Conservation (phyloP, 2,797 vertebrate genomes). For the Adrianichthys oophorus region DNA sequence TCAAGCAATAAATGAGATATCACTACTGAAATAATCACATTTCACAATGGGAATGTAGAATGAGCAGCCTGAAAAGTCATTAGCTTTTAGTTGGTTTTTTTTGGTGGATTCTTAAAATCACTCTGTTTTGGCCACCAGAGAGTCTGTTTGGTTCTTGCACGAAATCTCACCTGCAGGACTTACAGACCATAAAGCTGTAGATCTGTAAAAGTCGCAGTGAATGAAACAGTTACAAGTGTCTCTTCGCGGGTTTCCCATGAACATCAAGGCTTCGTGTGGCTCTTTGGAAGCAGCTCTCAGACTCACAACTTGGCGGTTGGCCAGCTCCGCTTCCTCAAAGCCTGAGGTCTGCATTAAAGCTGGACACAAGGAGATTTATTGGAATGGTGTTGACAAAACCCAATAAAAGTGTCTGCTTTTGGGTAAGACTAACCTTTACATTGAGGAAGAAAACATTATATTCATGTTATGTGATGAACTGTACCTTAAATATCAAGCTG, state of each 20-base stretch:
- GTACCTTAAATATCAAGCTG: constrained; percentile 1
- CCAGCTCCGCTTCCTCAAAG: constrained; percentile 30
- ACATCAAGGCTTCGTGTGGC: constrained; percentile 18
- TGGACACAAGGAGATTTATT: constrained; percentile 12
- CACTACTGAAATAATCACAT: neutral
- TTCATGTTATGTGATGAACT: constrained; percentile 33
- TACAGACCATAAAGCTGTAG: constrained; percentile 19
- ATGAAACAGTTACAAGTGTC: constrained; percentile 11
- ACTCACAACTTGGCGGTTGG: constrained; percentile 15
- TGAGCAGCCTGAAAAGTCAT: constrained; percentile 16
- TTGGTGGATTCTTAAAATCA: constrained; percentile 33
- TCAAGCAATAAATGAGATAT: too few species aligned
- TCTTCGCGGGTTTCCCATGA: constrained; percentile 24
- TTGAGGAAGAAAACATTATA: constrained; percentile 51
- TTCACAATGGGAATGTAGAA: constrained; percentile 45
- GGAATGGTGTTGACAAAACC: neutral
- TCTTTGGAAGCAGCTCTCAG: constrained; percentile 6
- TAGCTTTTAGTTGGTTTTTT: constrained; percentile 31
- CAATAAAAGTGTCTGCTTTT: neutral
- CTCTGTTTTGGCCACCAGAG: constrained; percentile 42
- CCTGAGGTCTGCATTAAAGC: constrained; percentile 17
- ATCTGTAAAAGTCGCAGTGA: constrained; percentile 32
- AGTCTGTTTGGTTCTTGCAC: constrained; percentile 5
- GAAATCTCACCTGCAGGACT: constrained; percentile 37
- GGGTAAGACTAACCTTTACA: constrained; percentile 41